Evolutionary conservation across 2,113 vertebrate species (phyloP), one percentile per base, ranked within the genome.

Genomic region (Chamaea fasciata): DNA sequence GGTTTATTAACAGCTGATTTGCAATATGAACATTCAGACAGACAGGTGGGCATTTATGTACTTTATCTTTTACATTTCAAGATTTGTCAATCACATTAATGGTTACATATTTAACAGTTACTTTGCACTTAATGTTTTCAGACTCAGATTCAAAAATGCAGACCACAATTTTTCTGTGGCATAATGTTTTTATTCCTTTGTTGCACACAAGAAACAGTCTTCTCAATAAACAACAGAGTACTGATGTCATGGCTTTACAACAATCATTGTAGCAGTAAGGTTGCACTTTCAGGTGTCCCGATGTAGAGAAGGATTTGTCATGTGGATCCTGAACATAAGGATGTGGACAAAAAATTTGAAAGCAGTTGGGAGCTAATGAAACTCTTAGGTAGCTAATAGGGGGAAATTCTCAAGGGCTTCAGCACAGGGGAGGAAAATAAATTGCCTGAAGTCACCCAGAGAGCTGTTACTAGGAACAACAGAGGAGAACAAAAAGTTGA

Each of bases 291-390:
- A 65, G 9, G 5, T 79, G 37, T 31, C 31, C 44, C 44, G 11
- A 46, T 31, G n/a, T 2, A 3, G 37, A 79, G 44, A 44, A 14
- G 16, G 6, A 86, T 37, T 30, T 0, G 0, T 46, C 5, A 26
- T 31, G 15, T 20, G 11, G 23, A 20, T 91, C 22, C 41, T 64
- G 26, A 23, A 68, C 60, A 39, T 30, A 41, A 89, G 26, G 28
- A 55, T 23, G 17, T 52, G 16, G 52, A 60, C 39, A 63, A 89
- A 70, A 62, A 62, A 26, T 15, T 63, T 71, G 47, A 59, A 67
- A 89, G 47, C 12, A 37, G 70, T 37, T 83, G 31, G 56, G 41
- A 18, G 5, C 30, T 78, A 79, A 73, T 77, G 27, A 79, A 96
- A 62, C 33, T 57, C 15, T 46, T 57, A 13, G 7, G 24, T 37